Evolutionary conservation across 2,113 vertebrate genomes (phyloP).

Genomic region (Chauna torquata): DNA sequence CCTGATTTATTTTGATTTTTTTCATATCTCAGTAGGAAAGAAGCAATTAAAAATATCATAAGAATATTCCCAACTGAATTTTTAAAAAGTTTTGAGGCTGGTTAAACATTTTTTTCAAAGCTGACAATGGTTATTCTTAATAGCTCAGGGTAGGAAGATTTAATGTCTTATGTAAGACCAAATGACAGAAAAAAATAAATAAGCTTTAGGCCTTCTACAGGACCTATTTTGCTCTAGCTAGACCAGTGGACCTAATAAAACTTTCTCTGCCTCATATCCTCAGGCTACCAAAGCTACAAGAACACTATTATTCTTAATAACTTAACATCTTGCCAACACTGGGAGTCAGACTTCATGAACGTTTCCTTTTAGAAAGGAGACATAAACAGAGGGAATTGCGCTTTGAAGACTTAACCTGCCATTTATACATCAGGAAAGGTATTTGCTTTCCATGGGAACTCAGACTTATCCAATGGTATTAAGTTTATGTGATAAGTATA

Average conservation of each 20-base stretch:
- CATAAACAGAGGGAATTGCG: background rate
- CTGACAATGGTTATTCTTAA: background rate
- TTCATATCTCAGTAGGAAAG: background rate
- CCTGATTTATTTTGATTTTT: background rate
- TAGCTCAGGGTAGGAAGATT: background rate
- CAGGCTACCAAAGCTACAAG: background rate
- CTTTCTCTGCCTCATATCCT: constrained; percentile 6
- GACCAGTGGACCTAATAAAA: constrained; percentile 8
- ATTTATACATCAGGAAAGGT: background rate
- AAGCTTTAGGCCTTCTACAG: constrained; percentile 1
- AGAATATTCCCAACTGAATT: background rate
- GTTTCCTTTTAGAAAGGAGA: background rate
- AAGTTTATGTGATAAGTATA: background rate
- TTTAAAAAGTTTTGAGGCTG: background rate
- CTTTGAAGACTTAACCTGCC: background rate
- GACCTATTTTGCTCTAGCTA: constrained; percentile 1
- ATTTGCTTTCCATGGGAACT: background rate
- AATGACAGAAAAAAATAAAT: background rate
- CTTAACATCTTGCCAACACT: background rate
- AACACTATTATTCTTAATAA: background rate
- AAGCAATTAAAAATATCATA: background rate
- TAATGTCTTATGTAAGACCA: background rate
- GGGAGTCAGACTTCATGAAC: background rate
- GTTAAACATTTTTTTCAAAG: background rate
- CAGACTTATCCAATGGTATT: background rate